Evolutionary conservation across 2,113 vertebrate species (phyloP).

Genomic region (Arizona elegans): DNA sequence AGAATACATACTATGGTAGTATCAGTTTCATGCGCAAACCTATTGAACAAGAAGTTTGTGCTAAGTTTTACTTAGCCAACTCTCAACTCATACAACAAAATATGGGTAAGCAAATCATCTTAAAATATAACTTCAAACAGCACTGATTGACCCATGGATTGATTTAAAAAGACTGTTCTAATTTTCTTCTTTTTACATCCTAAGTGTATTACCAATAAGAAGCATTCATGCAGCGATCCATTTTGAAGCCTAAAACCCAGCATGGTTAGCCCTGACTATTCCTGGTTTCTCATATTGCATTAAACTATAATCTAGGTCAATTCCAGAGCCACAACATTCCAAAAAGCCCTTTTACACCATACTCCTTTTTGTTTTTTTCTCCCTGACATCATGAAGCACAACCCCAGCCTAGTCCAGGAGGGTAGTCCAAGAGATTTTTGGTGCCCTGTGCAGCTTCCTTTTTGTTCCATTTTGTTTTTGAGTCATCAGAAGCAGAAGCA

Average conservation of each 20-base stretch:
- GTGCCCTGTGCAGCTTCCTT: background rate
- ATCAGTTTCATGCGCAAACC: background rate
- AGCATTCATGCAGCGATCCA: background rate
- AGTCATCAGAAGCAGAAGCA: background rate
- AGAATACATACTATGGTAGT: background rate
- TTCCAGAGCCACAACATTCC: background rate
- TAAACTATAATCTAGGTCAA: background rate
- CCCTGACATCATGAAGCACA: background rate
- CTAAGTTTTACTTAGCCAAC: background rate
- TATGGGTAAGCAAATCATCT: background rate
- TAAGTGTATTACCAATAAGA: background rate
- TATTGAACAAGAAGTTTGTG: background rate
- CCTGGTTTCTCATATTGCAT: background rate
- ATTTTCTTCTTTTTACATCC: background rate
- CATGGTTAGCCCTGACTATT: no score
- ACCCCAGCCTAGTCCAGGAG: background rate
- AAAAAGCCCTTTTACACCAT: background rate
- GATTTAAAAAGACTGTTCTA: background rate
- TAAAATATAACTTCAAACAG: background rate
- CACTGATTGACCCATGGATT: background rate
- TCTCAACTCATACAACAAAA: background rate
- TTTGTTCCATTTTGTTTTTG: background rate
- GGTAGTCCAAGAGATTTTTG: background rate
- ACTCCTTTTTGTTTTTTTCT: background rate
- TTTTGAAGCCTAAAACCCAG: no score